Evolutionary conservation across 2,888 invertebrate species (phyloP), one percentile per base, ranked within the genome.

Genomic region (Nebria salina): DNA sequence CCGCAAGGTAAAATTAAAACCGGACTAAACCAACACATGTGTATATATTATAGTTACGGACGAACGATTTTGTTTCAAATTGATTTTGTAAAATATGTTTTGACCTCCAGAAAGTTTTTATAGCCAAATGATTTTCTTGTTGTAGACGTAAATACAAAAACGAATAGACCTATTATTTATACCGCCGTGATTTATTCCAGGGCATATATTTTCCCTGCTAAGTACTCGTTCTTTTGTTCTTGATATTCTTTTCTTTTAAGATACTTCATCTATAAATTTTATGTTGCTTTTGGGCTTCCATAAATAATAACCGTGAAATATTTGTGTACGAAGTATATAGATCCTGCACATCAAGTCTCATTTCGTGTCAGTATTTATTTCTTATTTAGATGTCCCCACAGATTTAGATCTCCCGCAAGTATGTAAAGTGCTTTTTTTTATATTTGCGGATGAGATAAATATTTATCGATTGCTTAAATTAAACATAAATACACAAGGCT

Each of bases 221-320:
- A 54, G 54, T 54, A 54, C 54, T 54, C 54, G 54, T 1, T 8
- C 7, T 7, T 54, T 54, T 54, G 54, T 54, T 54, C 54, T 54
- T 54, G 11, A 54, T 54, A 54, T 8, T 6, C n/a, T 54, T 54
- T 54, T 54, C 43, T 54, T 54, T 54, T 54, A 54, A 54, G 54
- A 54, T 54, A 54, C 54, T 54, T 54, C 54, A 54, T 54, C 54
- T 54, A 54, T 54, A 54, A 54, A 54, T 54, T 54, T 54, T 54
- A 54, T 54, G 54, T 54, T 54, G 54, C 54, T 54, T 54, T 54
- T 54, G 54, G 54, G 54, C 54, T 13, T 8, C 54, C 54, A 54
- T 54, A 54, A 54, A 54, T 54, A 54, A 54, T 54, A 54, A 8
- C 13, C 54, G 54, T 54, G 54, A 54, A 8, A 54, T 54, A 54